Evolutionary conservation across 2,797 vertebrate species (phyloP).

Genomic region (Benthosema pterotum): DNA sequence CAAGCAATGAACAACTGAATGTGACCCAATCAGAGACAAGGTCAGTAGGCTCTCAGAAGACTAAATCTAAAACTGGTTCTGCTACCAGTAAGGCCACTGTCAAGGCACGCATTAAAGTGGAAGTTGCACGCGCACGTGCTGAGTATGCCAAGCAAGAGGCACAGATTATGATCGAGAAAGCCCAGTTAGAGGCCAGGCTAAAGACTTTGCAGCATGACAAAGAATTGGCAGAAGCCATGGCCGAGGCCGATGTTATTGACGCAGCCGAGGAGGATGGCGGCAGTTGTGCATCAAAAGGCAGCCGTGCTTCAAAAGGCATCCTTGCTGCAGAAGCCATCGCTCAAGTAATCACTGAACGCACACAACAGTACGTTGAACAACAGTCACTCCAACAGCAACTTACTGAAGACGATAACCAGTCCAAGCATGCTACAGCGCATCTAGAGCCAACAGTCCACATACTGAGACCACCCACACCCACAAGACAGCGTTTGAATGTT

Average conservation of each 20-base stretch:
- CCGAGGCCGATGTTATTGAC: background rate
- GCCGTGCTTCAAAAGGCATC: too few species aligned
- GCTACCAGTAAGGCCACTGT: background rate
- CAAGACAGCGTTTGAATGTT: too few species aligned
- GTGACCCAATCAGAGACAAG: too few species aligned
- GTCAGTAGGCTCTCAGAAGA: too few species aligned
- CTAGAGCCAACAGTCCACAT: too few species aligned
- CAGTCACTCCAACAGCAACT: background rate
- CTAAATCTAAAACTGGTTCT: background rate
- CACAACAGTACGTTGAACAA: background rate
- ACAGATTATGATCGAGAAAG: background rate
- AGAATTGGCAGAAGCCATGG: background rate
- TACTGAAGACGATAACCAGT: background rate
- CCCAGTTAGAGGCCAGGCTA: background rate
- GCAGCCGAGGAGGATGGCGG: background rate
- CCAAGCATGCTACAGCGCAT: too few species aligned
- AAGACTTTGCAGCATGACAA: background rate
- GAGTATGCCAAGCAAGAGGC: background rate
- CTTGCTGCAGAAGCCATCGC: background rate
- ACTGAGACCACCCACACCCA: too few species aligned
- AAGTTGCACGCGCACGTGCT: background rate
- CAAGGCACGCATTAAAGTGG: background rate
- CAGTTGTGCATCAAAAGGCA: too few species aligned
- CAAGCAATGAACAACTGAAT: too few species aligned
- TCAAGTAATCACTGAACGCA: background rate